Base-by-base conservation (phyloP, 2,888 invertebrate genomes). In the Eudasyphora cyanicolor region DNA sequence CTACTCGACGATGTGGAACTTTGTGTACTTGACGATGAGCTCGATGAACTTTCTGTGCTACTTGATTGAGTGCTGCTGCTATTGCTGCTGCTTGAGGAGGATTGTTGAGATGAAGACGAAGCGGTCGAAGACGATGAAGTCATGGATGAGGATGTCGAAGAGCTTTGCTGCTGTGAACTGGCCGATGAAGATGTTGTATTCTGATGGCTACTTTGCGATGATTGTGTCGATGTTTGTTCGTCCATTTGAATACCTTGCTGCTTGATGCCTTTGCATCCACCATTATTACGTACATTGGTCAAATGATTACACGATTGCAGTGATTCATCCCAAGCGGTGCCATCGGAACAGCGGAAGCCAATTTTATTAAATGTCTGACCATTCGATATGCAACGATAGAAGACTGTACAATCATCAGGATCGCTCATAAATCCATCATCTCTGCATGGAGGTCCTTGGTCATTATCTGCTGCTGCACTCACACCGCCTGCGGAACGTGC, bases 311-410 rank as follows among this genome's bases (percentile, higher is more conserved):
- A 97, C 69, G 95, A 94, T 89, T 94, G 93, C 80, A 94, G 92
- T 73, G 93, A 92, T 79, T 94, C 93, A 91, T 96, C 96, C 96
- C 96, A 97, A 38, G 95, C 95, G 5, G 96, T 97, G 70, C 96
- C 96, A 76, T 95, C 94, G 2, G 95, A 95, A 90, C 97, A 97
- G 14, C 92, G 92, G 89, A 96, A 97, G 84, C 96, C 95, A 89
- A 95, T 95, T 91, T 94, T 94, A 64, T 92, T 94, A 87, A 93
- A 95, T 82, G 94, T 94, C 32, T 93, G 92, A 0, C 94, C 94
- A 88, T 94, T 93, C 79, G 93, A 92, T 24, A 96, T 96, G 91
- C 97, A 97, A 86, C 96, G 93, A 89, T 96, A 96, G 92, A 96
- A 97, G 89, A 95, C 95, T 82, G 93, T 94, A 88, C 96, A 97